Evolutionary conservation across 2,797 vertebrate genomes (phyloP).

Genomic region (Jordanella pulchra): DNA sequence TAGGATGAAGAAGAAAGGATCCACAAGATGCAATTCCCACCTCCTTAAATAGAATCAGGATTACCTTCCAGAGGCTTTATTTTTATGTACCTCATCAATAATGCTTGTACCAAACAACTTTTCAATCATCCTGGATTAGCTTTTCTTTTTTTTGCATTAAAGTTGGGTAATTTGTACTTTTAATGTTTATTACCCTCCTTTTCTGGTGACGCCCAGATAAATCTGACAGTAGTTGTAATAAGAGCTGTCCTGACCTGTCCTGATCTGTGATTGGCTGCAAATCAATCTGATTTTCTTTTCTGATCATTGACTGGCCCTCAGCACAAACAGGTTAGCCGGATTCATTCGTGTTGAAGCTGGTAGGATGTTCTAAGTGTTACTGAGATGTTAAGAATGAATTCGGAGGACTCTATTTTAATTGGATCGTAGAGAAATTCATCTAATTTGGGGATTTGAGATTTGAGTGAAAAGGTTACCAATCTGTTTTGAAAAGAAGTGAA

Average conservation of each 20-base stretch:
- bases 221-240: not conserved
- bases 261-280: not conserved
- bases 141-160: not conserved
- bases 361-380: not conserved
- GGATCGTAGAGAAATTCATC: not conserved
- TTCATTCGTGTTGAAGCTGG: not conserved
- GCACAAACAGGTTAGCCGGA: not conserved
- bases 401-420: not conserved
- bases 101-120: not conserved
- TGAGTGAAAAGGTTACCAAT: not conserved
- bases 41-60: constrained; percentile 10
- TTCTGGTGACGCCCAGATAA: not conserved
- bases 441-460: not conserved
- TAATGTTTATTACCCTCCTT: not conserved
- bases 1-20: constrained; percentile 9
- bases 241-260: not conserved
- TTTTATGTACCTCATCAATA: constrained; percentile 18
- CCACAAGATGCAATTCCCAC: not conserved
- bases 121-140: not conserved
- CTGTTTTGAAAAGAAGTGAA: not conserved
- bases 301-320: not conserved
- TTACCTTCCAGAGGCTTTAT: not conserved
- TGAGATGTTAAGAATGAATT: not conserved
- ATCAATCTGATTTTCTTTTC: not conserved
- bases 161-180: not conserved